Evolutionary conservation across 2,113 vertebrate genomes (phyloP).

Genomic region (Mustela nigripes): DNA sequence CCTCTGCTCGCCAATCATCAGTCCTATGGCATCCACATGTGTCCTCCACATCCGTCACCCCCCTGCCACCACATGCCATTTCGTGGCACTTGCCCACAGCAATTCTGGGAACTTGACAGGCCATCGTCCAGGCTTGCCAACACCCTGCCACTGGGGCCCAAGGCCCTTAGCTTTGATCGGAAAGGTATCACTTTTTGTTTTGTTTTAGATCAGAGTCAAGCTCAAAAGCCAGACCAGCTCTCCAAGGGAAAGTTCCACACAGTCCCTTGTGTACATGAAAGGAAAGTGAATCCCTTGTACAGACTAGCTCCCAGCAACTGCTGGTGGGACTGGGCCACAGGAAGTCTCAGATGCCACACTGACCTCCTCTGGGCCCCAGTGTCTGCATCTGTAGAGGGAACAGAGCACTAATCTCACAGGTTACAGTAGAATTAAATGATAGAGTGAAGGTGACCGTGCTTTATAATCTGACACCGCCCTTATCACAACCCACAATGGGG

Average conservation of each 20-base stretch:
- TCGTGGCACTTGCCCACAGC: not conserved
- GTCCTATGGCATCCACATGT: too few species aligned
- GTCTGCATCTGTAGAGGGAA: not conserved
- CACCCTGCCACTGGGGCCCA: fast-evolving
- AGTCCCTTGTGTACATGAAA: not conserved
- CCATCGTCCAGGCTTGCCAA: not conserved
- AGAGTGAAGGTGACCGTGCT: fast-evolving
- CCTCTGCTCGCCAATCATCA: not conserved
- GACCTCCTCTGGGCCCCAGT: not conserved
- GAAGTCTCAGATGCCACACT: not conserved
- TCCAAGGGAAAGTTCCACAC: not conserved
- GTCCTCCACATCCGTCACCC: fast-evolving
- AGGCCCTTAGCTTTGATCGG: not conserved
- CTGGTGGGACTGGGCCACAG: fast-evolving
- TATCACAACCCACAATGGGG: not conserved
- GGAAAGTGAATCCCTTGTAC: not conserved
- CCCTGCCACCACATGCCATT: not conserved
- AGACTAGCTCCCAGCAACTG: not conserved
- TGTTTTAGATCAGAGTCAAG: not conserved
- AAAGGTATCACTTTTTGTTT: not conserved
- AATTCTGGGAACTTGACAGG: not conserved
- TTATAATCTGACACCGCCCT: fast-evolving
- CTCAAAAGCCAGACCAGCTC: not conserved
- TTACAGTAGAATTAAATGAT: fast-evolving
- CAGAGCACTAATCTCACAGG: not conserved